Evolutionary conservation across 2,888 invertebrate species (phyloP).

Genomic region (Mythimna ferrago): DNA sequence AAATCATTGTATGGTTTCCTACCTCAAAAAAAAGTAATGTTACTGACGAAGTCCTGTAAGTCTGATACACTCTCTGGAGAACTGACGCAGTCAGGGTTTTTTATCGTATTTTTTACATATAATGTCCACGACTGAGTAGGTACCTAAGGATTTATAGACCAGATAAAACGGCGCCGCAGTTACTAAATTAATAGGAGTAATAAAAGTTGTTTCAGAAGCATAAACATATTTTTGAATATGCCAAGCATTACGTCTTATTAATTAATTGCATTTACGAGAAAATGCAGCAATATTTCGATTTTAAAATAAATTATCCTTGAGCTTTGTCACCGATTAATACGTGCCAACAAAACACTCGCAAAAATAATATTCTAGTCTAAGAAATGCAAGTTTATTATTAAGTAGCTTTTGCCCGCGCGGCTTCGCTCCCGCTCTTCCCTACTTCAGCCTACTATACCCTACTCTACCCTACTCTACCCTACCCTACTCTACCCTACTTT

Average conservation of each 20-base stretch:
- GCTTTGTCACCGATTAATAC: slow-evolving; percentile 12
- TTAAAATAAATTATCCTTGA: slow-evolving; percentile 45
- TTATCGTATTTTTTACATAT: no score
- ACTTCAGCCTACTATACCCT: no score
- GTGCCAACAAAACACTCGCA: slow-evolving; percentile 24
- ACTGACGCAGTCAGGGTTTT: no score
- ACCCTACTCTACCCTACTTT: no score
- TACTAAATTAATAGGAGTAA: not conserved
- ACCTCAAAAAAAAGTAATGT: no score
- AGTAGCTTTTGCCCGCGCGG: not conserved
- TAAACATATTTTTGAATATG: not conserved
- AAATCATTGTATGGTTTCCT: no score
- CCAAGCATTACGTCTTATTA: not conserved
- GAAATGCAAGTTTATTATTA: slow-evolving; percentile 33
- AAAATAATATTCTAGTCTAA: slow-evolving; percentile 17
- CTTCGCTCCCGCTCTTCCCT: no score
- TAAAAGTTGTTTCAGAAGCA: not conserved
- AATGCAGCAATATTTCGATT: slow-evolving; percentile 9
- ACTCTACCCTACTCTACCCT: no score
- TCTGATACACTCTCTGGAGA: no score
- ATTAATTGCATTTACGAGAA: slow-evolving; percentile 21
- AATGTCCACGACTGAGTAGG: no score
- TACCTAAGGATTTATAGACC: no score
- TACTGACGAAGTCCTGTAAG: no score
- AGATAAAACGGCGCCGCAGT: not conserved